Evolutionary conservation across 2,888 invertebrate genomes (phyloP).

Genomic region (Apantesis nais): DNA sequence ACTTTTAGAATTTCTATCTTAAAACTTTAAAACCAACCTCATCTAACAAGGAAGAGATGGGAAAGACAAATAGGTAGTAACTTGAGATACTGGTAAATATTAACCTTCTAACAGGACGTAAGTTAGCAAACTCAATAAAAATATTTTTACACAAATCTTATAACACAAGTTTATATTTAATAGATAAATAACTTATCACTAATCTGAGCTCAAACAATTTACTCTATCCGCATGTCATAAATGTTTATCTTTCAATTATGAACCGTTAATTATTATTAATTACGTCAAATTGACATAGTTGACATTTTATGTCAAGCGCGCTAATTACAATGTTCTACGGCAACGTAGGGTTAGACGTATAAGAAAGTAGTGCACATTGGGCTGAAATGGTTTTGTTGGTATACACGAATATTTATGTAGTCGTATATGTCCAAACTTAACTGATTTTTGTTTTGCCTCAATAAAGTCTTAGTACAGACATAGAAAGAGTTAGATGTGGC

Average conservation of each 20-base stretch:
- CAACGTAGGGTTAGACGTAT: background rate
- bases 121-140: background rate
- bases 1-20: background rate
- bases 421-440: no score
- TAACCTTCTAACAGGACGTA: background rate
- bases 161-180: background rate
- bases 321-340: conserved; percentile 37
- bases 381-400: background rate
- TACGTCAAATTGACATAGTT: conserved; percentile 32
- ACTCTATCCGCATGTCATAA: conserved; percentile 18
- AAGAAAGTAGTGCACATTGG: background rate
- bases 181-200: conserved; percentile 1
- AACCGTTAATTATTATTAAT: conserved; percentile 22
- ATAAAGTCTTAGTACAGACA: background rate
- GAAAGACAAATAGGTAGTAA: background rate
- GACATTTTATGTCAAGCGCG: conserved; percentile 37
- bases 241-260: conserved; percentile 31
- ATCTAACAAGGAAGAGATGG: no score
- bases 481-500: background rate
- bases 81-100: background rate
- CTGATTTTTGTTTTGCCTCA: background rate
- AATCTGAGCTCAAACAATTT: conserved; percentile 12
- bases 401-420: background rate
- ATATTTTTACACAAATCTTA: background rate
- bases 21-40: background rate